Conservation (phyloP, 2,888 invertebrate genomes). For the Plebejus melissa region DNA sequence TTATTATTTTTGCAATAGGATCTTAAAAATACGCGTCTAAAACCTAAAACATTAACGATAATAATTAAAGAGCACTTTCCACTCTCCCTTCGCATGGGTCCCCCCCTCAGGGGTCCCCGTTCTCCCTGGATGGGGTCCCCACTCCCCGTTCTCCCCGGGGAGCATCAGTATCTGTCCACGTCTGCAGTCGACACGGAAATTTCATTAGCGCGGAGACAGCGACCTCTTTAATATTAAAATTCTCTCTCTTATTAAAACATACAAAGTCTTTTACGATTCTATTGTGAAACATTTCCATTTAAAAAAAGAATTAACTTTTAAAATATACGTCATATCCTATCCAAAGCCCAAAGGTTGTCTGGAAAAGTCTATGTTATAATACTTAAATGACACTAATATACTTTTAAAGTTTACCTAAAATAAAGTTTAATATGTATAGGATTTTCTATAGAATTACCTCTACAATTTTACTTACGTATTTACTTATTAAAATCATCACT, state of each 20-base stretch:
- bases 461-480: too few relatives aligned
- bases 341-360: too few relatives aligned
- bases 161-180: conserved; percentile 38
- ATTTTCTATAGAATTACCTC: too few relatives aligned
- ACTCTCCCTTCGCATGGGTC: background rate
- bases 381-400: too few relatives aligned
- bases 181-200: conserved; percentile 46
- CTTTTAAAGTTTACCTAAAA: too few relatives aligned
- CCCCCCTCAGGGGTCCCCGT: background rate
- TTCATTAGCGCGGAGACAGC: conserved; percentile 47
- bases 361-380: too few relatives aligned
- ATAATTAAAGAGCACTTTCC: background rate
- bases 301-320: background rate
- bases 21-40: background rate
- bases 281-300: conserved; percentile 19
- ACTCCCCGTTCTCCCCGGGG: conserved; percentile 34
- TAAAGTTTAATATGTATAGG: too few relatives aligned
- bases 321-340: too few relatives aligned
- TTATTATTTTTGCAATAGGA: background rate
- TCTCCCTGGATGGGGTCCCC: background rate
- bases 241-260: conserved; percentile 31
- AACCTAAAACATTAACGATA: background rate
- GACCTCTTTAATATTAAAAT: conserved; percentile 17
- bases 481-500: background rate
- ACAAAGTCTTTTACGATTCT: conserved; percentile 19